Conservation (phyloP, 2,113 vertebrate genomes). For the Rhinolophus ferrumequinum region DNA sequence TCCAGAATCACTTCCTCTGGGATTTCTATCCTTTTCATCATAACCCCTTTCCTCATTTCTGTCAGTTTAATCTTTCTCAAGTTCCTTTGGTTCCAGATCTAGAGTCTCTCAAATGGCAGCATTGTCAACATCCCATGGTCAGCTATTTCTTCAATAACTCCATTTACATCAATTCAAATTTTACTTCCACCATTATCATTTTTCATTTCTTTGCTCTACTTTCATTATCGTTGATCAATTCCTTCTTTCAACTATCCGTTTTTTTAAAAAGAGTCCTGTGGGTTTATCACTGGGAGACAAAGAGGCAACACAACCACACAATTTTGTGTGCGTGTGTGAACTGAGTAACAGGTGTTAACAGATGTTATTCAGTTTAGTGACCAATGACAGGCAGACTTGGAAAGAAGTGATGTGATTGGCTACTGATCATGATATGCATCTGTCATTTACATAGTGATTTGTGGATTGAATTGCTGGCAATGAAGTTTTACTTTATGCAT, state of each 20-base stretch:
- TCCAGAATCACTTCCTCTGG: background rate
- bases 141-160: background rate
- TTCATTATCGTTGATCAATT: background rate
- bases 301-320: background rate
- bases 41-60: background rate
- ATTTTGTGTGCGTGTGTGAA: background rate
- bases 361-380: background rate
- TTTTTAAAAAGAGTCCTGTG: background rate
- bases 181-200: background rate
- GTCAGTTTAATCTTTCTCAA: background rate
- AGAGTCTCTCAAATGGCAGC: background rate
- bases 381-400: background rate
- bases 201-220: conserved; percentile 1
- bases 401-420: background rate
- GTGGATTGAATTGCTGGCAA: background rate
- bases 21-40: background rate
- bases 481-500: background rate
- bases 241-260: background rate
- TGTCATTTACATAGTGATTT: background rate
- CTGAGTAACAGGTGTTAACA: background rate
- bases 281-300: background rate
- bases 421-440: background rate
- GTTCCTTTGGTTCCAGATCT: background rate
- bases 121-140: background rate
- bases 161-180: background rate